These are phyloP conservation scores for Pteropus alecto DNA, from an alignment of 2,113 vertebrate species.

Conservation along the genomic window DNA sequence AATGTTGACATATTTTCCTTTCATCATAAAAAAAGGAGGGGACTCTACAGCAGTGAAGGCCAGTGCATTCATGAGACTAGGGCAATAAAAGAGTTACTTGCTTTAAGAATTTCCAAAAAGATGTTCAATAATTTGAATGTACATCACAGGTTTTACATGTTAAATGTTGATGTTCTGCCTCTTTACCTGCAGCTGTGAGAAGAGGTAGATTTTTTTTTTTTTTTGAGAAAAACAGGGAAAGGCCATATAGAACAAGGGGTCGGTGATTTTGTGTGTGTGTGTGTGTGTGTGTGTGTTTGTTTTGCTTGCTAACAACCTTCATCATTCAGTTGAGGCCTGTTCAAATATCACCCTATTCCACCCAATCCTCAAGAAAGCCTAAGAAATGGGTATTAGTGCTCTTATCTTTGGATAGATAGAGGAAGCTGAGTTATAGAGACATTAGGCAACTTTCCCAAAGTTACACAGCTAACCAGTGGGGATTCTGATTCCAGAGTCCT, in stretches of 20 bases:
- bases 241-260: neutral
- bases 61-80: neutral
- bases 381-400: neutral
- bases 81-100: neutral
- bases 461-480: neutral
- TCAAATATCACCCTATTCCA: neutral
- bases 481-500: neutral
- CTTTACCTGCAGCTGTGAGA: constrained; percentile 3
- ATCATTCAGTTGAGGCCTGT: neutral
- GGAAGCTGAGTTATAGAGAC: neutral
- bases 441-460: neutral
- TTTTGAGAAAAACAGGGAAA: neutral
- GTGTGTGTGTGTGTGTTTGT: neutral
- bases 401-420: neutral
- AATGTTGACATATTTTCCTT: neutral
- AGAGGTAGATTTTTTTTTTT: neutral
- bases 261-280: neutral
- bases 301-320: neutral
- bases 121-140: neutral
- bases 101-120: constrained; percentile 22
- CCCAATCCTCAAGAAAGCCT: neutral
- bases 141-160: neutral
- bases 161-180: neutral
- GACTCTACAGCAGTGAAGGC: neutral
- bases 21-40: neutral